phyloP scores from a whole-genome alignment of 2,113 vertebrate genomes.

The Saccopteryx bilineata region DNA sequence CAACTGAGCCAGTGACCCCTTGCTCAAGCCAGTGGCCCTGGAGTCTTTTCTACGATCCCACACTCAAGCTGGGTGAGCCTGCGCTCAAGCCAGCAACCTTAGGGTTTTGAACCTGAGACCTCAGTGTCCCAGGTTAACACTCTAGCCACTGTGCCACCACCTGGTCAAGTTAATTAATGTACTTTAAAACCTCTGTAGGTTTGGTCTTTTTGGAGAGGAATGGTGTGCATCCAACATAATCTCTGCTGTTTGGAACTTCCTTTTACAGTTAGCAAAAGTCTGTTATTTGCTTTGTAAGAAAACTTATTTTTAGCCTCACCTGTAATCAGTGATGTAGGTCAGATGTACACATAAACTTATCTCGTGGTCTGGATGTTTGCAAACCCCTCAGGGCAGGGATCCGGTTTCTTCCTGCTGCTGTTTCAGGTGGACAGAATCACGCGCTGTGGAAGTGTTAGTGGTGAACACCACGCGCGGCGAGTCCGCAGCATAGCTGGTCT shows the following conservation, averaged over 20 bases:
- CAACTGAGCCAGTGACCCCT: too few relatives aligned
- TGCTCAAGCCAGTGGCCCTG: too few relatives aligned
- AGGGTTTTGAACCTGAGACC: too few relatives aligned
- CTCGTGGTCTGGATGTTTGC: background rate
- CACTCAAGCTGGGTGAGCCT: too few relatives aligned
- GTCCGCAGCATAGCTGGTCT: background rate
- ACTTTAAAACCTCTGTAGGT: background rate
- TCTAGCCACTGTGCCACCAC: too few relatives aligned
- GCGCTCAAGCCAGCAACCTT: too few relatives aligned
- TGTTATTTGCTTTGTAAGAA: conserved; percentile 1
- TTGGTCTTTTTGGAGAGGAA: background rate
- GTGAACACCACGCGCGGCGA: background rate
- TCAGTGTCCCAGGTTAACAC: too few relatives aligned
- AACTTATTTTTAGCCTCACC: background rate
- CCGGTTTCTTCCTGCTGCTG: background rate
- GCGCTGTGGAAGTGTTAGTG: background rate
- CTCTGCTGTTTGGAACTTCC: background rate
- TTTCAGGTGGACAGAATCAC: background rate
- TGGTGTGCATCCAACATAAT: background rate
- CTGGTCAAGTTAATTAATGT: background rate
- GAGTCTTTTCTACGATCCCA: too few relatives aligned
- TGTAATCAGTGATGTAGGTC: background rate
- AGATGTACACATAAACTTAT: background rate
- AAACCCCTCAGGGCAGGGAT: background rate
- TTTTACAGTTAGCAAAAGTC: background rate